Evolutionary conservation across 1,140 invertebrate species (phyloP).

Genomic region (Drosophila neocordata): DNA sequence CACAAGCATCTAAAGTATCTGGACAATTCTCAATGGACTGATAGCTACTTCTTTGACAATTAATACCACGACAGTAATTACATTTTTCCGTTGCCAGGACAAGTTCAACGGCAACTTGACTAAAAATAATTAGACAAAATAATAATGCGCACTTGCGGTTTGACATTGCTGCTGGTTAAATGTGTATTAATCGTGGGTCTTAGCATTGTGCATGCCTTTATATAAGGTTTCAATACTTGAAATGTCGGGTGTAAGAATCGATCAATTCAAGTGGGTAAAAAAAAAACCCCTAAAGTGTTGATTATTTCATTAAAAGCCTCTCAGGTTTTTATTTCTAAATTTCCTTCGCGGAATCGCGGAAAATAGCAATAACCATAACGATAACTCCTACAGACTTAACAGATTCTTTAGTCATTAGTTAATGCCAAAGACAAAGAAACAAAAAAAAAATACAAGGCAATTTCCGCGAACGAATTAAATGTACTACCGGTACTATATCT

Average conservation of each 20-base stretch:
- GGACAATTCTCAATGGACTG: slow-evolving; percentile 43
- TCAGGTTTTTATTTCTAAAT: background rate
- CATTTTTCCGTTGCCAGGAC: slow-evolving; percentile 52
- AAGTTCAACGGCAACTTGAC: slow-evolving; percentile 7
- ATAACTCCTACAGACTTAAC: background rate
- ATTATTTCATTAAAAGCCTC: background rate
- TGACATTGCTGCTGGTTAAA: slow-evolving; percentile 51
- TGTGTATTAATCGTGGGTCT: slow-evolving; percentile 38
- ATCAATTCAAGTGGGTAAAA: slow-evolving; percentile 38
- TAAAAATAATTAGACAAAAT: slow-evolving; percentile 16
- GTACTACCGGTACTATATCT: too few species aligned
- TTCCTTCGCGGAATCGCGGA: background rate
- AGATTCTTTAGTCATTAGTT: too few species aligned
- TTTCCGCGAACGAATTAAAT: too few species aligned
- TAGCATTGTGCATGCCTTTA: slow-evolving; percentile 39
- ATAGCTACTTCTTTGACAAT: slow-evolving; percentile 67
- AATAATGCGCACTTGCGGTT: slow-evolving; percentile 22
- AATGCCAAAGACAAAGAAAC: too few species aligned
- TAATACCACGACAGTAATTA: slow-evolving; percentile 65
- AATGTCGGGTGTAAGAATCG: slow-evolving; percentile 9
- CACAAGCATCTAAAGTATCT: slow-evolving; percentile 62
- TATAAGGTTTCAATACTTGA: slow-evolving; percentile 50
- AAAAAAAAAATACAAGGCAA: too few species aligned
- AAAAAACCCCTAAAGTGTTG: slow-evolving; percentile 40
- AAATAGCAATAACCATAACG: background rate